These are phyloP conservation scores for Protonemura montana DNA, from an alignment of 2,888 invertebrate genomes.

Conservation along the genomic window DNA sequence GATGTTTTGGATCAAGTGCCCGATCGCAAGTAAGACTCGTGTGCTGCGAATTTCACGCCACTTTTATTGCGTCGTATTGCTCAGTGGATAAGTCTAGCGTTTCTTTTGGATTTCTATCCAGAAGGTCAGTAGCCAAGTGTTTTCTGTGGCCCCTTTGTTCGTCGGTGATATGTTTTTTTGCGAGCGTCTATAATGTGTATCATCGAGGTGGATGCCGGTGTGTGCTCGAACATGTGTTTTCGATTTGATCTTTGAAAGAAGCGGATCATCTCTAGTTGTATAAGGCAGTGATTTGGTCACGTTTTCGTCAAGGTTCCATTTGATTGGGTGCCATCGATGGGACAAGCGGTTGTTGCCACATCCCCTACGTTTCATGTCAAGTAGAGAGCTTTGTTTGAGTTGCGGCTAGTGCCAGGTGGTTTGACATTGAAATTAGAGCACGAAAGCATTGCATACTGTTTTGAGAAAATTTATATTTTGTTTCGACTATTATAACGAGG, in stretches of 20 bases:
- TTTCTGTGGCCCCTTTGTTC: neutral
- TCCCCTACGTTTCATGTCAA: no score
- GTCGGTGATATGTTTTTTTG: neutral
- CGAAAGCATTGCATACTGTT: neutral
- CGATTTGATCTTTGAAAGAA: neutral
- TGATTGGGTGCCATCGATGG: no score
- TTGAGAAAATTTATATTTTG: no score
- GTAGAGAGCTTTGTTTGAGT: no score
- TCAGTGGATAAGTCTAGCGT: neutral
- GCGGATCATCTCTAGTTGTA: neutral
- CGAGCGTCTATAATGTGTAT: neutral
- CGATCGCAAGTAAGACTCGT: neutral
- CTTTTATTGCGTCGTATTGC: neutral
- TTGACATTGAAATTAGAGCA: neutral
- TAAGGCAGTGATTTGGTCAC: no score
- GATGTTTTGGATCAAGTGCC: slow-evolving; percentile 20
- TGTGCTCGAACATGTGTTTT: neutral
- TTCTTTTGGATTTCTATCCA: neutral
- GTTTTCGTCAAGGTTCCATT: no score
- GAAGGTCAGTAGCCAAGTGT: slow-evolving; percentile 23
- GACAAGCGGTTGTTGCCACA: no score
- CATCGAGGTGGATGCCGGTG: neutral
- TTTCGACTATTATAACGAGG: no score
- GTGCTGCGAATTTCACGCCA: neutral
- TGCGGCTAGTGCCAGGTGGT: no score